These are phyloP conservation scores for Etheostoma cragini DNA, from an alignment of 2,113 vertebrate genomes.

Conservation along the genomic window DNA sequence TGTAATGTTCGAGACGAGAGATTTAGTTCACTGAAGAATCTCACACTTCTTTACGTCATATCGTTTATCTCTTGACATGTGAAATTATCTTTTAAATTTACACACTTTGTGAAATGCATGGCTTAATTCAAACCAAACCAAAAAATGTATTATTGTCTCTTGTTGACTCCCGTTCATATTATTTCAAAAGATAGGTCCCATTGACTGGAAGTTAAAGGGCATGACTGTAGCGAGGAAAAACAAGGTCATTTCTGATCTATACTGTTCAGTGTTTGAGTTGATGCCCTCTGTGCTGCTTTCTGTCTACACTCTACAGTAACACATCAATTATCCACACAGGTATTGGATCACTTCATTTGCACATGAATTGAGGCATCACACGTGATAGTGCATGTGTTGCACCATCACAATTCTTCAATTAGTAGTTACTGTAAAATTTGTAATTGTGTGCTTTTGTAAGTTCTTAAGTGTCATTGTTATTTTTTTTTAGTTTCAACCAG, in stretches of 20 bases:
- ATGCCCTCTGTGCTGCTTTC: not conserved
- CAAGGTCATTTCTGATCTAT: not conserved
- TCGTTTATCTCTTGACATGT: too few relatives aligned
- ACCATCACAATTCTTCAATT: not conserved
- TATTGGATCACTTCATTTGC: not conserved
- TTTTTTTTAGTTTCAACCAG: not conserved
- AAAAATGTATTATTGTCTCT: too few relatives aligned
- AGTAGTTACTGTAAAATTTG: not conserved
- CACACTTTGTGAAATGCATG: too few relatives aligned
- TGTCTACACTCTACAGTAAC: not conserved
- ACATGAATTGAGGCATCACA: not conserved
- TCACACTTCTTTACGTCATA: too few relatives aligned
- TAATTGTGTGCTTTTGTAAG: not conserved
- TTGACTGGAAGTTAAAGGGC: too few relatives aligned
- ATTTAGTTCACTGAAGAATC: too few relatives aligned
- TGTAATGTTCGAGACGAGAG: too few relatives aligned
- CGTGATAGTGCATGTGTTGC: not conserved
- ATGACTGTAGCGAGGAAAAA: not conserved
- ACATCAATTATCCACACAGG: slow-evolving; percentile 11
- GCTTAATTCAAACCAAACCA: too few relatives aligned
- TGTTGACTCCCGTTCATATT: too few relatives aligned
- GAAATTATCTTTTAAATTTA: too few relatives aligned
- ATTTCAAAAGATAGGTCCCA: too few relatives aligned
- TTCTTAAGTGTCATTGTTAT: not conserved
- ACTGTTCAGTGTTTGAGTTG: not conserved